These are phyloP conservation scores for Opisthocomus hoazin DNA, from an alignment of 2,113 vertebrate genomes.

Conservation along the genomic window DNA sequence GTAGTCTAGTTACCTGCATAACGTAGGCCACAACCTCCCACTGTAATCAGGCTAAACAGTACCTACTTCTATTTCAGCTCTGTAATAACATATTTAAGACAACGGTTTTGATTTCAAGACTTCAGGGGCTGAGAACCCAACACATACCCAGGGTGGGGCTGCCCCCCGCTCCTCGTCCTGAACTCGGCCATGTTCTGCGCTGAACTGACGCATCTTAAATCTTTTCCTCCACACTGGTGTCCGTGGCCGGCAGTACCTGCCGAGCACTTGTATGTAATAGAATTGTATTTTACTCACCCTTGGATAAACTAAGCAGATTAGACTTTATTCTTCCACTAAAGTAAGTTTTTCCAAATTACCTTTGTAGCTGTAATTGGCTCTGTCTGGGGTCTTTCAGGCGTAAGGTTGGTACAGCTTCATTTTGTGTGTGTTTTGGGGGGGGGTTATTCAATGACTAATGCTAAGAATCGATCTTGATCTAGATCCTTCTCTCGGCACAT, in stretches of 20 bases:
- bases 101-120: background rate
- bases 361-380: background rate
- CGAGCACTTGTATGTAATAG: background rate
- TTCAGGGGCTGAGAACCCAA: background rate
- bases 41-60: slow-evolving; percentile 1
- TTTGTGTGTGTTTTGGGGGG: background rate
- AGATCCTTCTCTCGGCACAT: background rate
- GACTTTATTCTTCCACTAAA: background rate
- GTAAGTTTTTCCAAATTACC: background rate
- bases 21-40: background rate
- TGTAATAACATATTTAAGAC: background rate
- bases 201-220: background rate
- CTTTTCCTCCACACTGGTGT: background rate
- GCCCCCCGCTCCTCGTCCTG: background rate
- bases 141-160: background rate
- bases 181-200: background rate
- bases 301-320: background rate
- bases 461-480: background rate
- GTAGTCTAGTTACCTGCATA: background rate
- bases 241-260: background rate
- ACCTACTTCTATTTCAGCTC: background rate
- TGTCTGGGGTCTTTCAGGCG: background rate
- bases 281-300: background rate
- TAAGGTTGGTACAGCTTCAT: background rate
- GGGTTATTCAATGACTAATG: background rate